Base-by-base conservation (phyloP, 2,888 invertebrate genomes). In the Plutella xylostella region DNA sequence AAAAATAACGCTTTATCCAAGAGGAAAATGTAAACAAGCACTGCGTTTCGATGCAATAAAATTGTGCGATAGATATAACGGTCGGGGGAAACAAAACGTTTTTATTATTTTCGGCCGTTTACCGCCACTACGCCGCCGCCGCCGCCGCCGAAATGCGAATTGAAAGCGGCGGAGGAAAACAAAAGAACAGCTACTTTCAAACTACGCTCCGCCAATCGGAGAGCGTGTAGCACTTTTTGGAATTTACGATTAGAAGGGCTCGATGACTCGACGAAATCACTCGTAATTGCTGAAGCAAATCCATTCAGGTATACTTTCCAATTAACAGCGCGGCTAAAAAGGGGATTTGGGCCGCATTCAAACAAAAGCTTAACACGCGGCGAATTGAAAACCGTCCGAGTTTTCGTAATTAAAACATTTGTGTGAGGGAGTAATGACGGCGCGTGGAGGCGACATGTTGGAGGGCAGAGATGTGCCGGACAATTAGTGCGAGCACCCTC, bases 401-500 rank as follows among this genome's bases (percentile, higher is more conserved):
- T 61, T 65, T 60, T 63, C 50, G 58, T 59, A 61, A 69, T 69
- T 66, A 69, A 70, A 68, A 65, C 62, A 65, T 67, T 53, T 51
- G 49, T 48, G 37, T 44, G 50, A 43, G 45, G 48, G 52, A 61
- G 57, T 58, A 59, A 55, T 58, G 55, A 51, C 45, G 43, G 48
- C 55, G 50, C 51, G 52, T 64, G 67, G 50, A 48, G 47, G 49
- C 61, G 68, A 62, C 68, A 59, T 55, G 53, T 42, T 44, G 48
- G 38, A 40, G 41, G 30, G 20, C 19, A 19, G 19, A 19, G 37
- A 19, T 39, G 39, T 25, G 25, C 70, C 69, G 68, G 69, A 71
- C 78, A 78, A 78, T 77, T 75, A 74, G 63, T 65, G 68, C 61
- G 52, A 77, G 77, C 55, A 62, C 63, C 52, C 67, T 72, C 64